Evolutionary conservation across 1,140 invertebrate genomes (phyloP).

Genomic region (Protaetia brevitarsis): DNA sequence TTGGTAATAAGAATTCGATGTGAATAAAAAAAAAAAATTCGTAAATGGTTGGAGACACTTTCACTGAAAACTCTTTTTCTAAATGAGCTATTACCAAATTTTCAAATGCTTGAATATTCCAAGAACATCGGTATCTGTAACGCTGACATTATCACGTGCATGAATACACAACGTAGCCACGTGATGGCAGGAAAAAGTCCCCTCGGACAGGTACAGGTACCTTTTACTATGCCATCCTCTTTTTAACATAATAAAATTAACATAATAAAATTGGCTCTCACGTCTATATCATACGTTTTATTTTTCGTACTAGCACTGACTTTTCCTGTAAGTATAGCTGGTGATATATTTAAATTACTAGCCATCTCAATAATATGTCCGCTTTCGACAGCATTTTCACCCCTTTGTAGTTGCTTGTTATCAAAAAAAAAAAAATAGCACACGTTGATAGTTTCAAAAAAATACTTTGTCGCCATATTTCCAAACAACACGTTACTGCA

Average conservation of each 20-base stretch:
- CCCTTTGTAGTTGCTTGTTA: slow-evolving; percentile 20
- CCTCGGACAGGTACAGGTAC: not conserved
- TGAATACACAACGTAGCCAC: slow-evolving; percentile 14
- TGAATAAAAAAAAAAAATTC: too few species aligned
- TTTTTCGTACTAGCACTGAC: slow-evolving; percentile 26
- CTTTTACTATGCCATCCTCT: slow-evolving; percentile 1
- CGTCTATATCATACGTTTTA: slow-evolving; percentile 24
- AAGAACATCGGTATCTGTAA: slow-evolving; percentile 17
- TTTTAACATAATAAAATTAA: not conserved
- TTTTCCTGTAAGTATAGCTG: slow-evolving; percentile 19
- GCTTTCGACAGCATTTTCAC: slow-evolving; percentile 28
- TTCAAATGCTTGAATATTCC: too few species aligned
- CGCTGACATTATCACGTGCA: slow-evolving; percentile 19
- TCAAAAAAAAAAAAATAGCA: not conserved
- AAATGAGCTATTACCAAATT: too few species aligned
- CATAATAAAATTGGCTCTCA: slow-evolving; percentile 5
- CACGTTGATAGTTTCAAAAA: too few species aligned
- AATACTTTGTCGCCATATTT: not conserved
- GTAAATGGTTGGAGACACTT: too few species aligned
- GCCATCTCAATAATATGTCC: slow-evolving; percentile 25
- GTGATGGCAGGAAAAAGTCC: slow-evolving; percentile 21
- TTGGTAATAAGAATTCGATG: too few species aligned
- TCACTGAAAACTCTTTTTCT: too few species aligned
- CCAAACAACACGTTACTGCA: too few species aligned
- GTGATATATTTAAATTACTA: not conserved